These are phyloP conservation scores for Tauraco hartlaubi DNA, from an alignment of 2,797 vertebrate species.

Conservation along the genomic window DNA sequence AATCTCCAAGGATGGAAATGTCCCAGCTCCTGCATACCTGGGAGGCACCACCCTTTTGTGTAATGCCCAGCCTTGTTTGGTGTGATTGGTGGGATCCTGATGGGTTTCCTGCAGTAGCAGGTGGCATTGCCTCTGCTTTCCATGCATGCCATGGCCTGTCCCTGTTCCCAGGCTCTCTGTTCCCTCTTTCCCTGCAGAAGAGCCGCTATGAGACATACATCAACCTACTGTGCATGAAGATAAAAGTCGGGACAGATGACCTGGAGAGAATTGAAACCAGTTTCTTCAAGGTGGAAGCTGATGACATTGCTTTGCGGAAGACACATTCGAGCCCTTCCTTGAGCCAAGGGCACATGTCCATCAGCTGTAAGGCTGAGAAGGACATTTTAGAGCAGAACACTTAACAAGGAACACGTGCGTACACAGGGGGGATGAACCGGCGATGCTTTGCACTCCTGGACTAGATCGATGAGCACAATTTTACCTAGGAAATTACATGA, in stretches of 20 bases:
- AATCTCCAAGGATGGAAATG: neutral
- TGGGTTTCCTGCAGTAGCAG: neutral
- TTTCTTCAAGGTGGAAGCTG: slow-evolving; percentile 84
- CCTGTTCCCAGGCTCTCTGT: slow-evolving; percentile 25
- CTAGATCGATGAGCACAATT: slow-evolving; percentile 78
- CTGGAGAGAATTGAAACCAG: slow-evolving; percentile 93
- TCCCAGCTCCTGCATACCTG: neutral
- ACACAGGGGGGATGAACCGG: neutral
- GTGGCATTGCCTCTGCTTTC: neutral
- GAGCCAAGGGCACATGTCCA: slow-evolving; percentile 87
- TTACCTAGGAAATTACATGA: slow-evolving; percentile 33
- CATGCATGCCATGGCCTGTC: neutral
- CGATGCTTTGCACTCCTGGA: slow-evolving; percentile 31
- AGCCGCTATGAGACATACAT: slow-evolving; percentile 95
- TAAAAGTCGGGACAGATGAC: slow-evolving; percentile 90
- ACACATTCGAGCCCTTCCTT: slow-evolving; percentile 95
- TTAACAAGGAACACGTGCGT: slow-evolving; percentile 35
- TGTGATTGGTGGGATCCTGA: neutral
- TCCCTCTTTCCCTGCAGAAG: slow-evolving; percentile 83
- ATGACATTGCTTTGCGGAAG: slow-evolving; percentile 89
- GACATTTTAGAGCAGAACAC: slow-evolving; percentile 73
- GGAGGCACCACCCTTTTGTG: neutral
- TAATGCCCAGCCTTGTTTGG: neutral
- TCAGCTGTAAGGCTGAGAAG: slow-evolving; percentile 82
- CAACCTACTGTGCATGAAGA: slow-evolving; percentile 91